phyloP scores from a whole-genome alignment of 1,140 invertebrate genomes.

The Mya arenaria region DNA sequence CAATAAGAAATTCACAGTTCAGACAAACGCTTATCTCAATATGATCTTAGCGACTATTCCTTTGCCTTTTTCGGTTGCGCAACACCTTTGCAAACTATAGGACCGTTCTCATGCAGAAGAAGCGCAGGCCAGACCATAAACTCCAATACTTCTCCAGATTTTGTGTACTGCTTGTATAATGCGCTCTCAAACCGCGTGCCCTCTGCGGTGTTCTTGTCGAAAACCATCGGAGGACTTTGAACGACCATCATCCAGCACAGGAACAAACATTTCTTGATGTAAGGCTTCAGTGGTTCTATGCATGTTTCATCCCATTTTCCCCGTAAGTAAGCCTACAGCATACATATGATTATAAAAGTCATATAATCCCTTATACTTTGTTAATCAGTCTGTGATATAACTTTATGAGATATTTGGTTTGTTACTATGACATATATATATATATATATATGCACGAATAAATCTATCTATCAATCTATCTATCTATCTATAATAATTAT shows the following conservation, averaged over 20 bases:
- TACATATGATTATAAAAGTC: too few relatives aligned
- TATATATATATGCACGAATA: too few relatives aligned
- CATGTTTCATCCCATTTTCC: conserved; percentile 3
- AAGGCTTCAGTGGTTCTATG: not conserved
- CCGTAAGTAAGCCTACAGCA: not conserved
- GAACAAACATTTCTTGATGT: not conserved
- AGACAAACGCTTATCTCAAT: too few relatives aligned
- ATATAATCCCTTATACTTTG: too few relatives aligned
- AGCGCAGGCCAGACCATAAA: conserved; percentile 34
- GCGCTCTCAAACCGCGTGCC: conserved; percentile 10
- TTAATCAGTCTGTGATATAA: too few relatives aligned
- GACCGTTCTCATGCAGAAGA: conserved; percentile 1
- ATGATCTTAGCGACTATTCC: too few relatives aligned
- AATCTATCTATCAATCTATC: too few relatives aligned
- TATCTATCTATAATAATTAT: too few relatives aligned
- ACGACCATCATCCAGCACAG: conserved; percentile 32
- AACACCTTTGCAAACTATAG: conserved; percentile 20
- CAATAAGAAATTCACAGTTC: too few relatives aligned
- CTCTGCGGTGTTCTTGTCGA: not conserved
- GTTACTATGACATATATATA: too few relatives aligned
- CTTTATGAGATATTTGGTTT: too few relatives aligned
- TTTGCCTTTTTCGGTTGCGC: conserved; percentile 20
- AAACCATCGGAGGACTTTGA: not conserved
- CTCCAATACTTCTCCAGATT: not conserved
- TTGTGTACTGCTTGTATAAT: conserved; percentile 23